These are phyloP conservation scores for Ceratosolen fusciceps DNA, from an alignment of 1,140 invertebrate genomes.

Conservation along the genomic window DNA sequence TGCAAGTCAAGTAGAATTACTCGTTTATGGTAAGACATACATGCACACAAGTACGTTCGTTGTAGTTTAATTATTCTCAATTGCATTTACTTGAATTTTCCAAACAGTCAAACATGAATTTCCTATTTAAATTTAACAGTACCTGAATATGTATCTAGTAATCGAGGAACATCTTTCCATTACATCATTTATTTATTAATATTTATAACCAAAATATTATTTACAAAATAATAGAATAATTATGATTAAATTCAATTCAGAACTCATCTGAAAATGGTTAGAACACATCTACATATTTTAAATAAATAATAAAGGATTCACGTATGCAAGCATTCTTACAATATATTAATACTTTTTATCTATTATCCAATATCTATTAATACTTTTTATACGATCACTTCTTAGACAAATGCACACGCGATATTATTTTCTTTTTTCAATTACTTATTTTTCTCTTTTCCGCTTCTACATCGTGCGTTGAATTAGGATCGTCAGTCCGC, in stretches of 20 bases:
- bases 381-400: not conserved
- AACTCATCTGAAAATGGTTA: too few species aligned
- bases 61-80: not conserved
- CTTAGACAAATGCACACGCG: not conserved
- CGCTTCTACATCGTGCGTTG: slow-evolving; percentile 28
- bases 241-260: too few species aligned
- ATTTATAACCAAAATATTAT: too few species aligned
- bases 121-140: too few species aligned
- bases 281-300: too few species aligned
- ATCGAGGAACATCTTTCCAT: too few species aligned
- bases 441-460: slow-evolving; percentile 14
- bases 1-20: not conserved
- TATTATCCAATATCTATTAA: not conserved
- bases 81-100: not conserved
- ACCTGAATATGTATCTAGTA: too few species aligned
- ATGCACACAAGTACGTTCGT: not conserved
- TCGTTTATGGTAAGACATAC: not conserved
- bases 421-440: slow-evolving; percentile 8
- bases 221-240: too few species aligned
- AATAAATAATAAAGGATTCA: not conserved
- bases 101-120: too few species aligned
- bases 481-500: slow-evolving; percentile 34
- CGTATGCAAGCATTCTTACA: not conserved
- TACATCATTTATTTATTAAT: too few species aligned
- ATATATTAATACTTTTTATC: too few species aligned